These are phyloP conservation scores for Melanerpes aurifrons DNA, from an alignment of 2,113 vertebrate genomes.

Conservation along the genomic window DNA sequence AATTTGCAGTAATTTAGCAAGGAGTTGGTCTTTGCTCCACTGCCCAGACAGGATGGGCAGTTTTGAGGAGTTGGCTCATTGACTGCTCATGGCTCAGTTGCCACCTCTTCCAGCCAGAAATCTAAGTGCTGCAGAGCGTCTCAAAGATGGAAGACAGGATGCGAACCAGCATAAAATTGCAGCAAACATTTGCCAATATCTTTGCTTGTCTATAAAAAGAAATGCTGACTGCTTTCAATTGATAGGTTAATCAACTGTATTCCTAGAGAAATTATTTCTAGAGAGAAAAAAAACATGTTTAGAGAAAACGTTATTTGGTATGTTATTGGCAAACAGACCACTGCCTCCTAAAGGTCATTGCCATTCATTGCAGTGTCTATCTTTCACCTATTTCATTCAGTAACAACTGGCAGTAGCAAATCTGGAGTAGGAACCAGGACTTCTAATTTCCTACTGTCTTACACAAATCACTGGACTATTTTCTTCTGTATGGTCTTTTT, in stretches of 20 bases:
- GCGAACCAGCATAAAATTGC: not conserved
- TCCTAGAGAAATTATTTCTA: not conserved
- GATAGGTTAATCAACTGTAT: not conserved
- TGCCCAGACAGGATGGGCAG: not conserved
- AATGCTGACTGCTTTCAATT: not conserved
- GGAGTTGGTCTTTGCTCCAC: accelerated
- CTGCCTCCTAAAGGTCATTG: not conserved
- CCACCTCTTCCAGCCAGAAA: not conserved
- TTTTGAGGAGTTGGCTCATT: accelerated
- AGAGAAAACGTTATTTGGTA: not conserved
- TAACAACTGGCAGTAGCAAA: not conserved
- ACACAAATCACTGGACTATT: not conserved
- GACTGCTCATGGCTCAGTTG: not conserved
- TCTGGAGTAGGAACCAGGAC: not conserved
- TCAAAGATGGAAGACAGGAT: not conserved
- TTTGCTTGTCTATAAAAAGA: not conserved
- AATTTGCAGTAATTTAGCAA: not conserved
- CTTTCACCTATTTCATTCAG: not conserved
- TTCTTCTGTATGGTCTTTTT: not conserved
- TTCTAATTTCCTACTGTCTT: not conserved
- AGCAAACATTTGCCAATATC: not conserved
- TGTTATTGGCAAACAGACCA: not conserved
- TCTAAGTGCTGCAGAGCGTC: not conserved
- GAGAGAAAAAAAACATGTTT: not conserved
- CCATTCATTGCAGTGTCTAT: not conserved